Conservation (phyloP, 2,888 invertebrate species). For the Alloplasta piceator region DNA sequence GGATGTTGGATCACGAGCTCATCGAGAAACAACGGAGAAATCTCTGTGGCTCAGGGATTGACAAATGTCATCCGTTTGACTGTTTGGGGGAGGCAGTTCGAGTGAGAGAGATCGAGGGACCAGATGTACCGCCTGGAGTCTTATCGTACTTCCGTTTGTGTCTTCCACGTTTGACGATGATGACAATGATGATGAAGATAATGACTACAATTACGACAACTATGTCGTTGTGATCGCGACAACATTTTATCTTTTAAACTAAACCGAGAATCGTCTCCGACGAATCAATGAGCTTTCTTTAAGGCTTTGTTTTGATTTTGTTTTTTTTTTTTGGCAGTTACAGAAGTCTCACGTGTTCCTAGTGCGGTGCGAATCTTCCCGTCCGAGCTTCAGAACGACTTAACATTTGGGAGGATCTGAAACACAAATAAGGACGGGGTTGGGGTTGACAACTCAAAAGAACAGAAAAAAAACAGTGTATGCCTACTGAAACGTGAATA, state of each 20-base stretch:
- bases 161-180: slow-evolving; percentile 36
- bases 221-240: slow-evolving; percentile 42
- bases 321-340: slow-evolving; percentile 50
- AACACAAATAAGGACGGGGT: slow-evolving; percentile 82
- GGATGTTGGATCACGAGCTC: not conserved
- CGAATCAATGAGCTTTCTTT: not conserved
- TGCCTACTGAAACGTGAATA: slow-evolving; percentile 35
- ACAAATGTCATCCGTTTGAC: not conserved
- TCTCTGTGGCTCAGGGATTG: not conserved
- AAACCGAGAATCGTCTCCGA: not conserved
- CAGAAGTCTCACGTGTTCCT: slow-evolving; percentile 43
- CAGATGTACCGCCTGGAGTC: too few relatives aligned
- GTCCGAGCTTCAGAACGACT: slow-evolving; percentile 69
- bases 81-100: too few relatives aligned
- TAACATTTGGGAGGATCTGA: slow-evolving; percentile 74
- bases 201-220: slow-evolving; percentile 2
- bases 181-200: slow-evolving; percentile 41
- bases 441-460: slow-evolving; percentile 81
- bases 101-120: too few relatives aligned
- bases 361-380: slow-evolving; percentile 66
- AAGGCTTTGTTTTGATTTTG: slow-evolving; percentile 9
- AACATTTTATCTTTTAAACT: slow-evolving; percentile 48
- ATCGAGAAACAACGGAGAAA: not conserved
- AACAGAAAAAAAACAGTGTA: slow-evolving; percentile 66
- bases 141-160: too few relatives aligned